These are phyloP conservation scores for Etheostoma cragini DNA, from an alignment of 2,113 vertebrate species.

Conservation along the genomic window DNA sequence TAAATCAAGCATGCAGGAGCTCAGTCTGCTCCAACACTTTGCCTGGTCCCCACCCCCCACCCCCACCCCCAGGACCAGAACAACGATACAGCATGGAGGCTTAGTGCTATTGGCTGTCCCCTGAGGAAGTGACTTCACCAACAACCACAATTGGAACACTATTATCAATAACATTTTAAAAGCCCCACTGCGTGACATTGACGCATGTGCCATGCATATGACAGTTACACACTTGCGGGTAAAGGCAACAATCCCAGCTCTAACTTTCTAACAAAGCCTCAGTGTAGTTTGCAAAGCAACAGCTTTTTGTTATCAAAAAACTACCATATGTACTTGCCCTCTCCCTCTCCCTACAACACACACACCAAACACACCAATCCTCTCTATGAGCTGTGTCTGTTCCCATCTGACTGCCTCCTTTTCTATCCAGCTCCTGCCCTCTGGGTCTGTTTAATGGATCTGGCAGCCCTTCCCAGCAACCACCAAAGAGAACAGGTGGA, in stretches of 20 bases:
- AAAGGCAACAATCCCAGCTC: slow-evolving; percentile 2
- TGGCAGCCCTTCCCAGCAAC: slow-evolving; percentile 82
- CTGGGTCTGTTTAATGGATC: slow-evolving; percentile 89
- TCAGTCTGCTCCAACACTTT: slow-evolving; percentile 70
- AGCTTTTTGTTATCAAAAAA: slow-evolving; percentile 37
- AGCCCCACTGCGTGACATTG: slow-evolving; percentile 43
- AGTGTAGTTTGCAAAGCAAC: slow-evolving; percentile 41
- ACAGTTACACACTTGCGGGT: slow-evolving; percentile 16
- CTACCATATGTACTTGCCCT: neutral
- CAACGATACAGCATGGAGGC: slow-evolving; percentile 67
- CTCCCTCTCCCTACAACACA: neutral
- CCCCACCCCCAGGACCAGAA: slow-evolving; percentile 50
- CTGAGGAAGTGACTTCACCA: slow-evolving; percentile 55
- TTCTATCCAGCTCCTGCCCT: slow-evolving; percentile 79
- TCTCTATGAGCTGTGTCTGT: slow-evolving; percentile 70
- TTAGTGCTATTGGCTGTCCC: slow-evolving; percentile 65
- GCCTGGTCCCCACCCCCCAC: slow-evolving; percentile 67
- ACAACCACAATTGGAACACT: slow-evolving; percentile 42
- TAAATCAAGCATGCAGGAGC: slow-evolving; percentile 77
- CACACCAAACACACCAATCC: slow-evolving; percentile 58
- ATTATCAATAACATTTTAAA: slow-evolving; percentile 56
- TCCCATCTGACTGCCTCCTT: slow-evolving; percentile 78
- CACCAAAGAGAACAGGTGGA: slow-evolving; percentile 83
- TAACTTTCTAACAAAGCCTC: slow-evolving; percentile 15
- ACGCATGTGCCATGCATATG: slow-evolving; percentile 26